These are phyloP conservation scores for Volucella inflata DNA, from an alignment of 2,888 invertebrate species.

Conservation along the genomic window DNA sequence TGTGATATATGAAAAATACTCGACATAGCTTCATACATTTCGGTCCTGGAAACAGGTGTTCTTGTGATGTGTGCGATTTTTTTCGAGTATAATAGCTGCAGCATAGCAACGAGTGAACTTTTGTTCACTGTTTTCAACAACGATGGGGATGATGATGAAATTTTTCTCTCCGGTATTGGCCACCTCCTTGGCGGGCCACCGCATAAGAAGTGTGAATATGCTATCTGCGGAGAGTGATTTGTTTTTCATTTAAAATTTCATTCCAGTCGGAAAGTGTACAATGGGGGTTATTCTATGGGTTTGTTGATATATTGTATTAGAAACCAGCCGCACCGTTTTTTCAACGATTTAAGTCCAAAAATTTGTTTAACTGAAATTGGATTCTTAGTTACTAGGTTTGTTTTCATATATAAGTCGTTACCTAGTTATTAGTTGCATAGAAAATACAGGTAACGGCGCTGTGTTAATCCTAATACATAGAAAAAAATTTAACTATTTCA, in stretches of 20 bases:
- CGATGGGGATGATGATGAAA: conserved; percentile 27
- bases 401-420: no score
- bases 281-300: conserved; percentile 3
- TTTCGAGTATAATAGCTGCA: conserved; percentile 33
- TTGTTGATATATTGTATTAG: conserved; percentile 16
- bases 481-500: no score
- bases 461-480: no score
- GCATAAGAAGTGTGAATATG: conserved; percentile 45
- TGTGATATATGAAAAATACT: conserved; percentile 64
- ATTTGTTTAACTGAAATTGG: no score
- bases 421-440: no score
- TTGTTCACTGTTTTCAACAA: conserved; percentile 13
- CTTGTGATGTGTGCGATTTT: not conserved
- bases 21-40: conserved; percentile 15
- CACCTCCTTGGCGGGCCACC: not conserved
- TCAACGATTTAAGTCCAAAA: no score
- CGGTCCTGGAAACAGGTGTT: conserved; percentile 55
- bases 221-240: conserved; percentile 45
- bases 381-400: no score
- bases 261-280: conserved; percentile 21
- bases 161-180: not conserved
- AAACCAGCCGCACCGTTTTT: not conserved
- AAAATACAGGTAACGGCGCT: no score
- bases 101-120: conserved; percentile 45
- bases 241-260: conserved; percentile 56